Percentiles rank a stretch among this genome's conserved stretches.
phyloP scores from a whole-genome alignment of 2,797 vertebrate species.

The Momotus momota region DNA sequence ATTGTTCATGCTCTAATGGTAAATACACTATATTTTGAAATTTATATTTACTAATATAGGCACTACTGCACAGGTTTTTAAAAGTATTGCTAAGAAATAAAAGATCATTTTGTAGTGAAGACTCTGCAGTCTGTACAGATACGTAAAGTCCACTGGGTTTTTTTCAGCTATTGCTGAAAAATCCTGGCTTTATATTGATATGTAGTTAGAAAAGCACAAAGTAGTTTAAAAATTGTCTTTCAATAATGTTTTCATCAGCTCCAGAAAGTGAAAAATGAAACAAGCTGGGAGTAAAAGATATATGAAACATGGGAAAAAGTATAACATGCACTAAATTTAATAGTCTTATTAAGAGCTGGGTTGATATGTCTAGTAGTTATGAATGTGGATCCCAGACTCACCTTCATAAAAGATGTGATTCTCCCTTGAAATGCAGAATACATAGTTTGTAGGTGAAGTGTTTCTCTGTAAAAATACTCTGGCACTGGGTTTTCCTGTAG shows the following conservation, averaged over 20 bases:
- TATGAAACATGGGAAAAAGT: not conserved
- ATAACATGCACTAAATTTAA: not conserved
- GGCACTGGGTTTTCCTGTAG: not conserved
- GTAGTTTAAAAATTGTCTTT: not conserved
- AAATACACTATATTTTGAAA: not conserved
- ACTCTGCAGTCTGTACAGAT: not conserved
- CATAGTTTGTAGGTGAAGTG: rapidly evolving
- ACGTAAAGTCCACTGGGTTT: not conserved
- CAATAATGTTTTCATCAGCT: not conserved
- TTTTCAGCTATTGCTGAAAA: not conserved
- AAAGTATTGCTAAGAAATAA: not conserved
- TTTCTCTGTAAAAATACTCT: not conserved
- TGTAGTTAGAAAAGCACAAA: not conserved
- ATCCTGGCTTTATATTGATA: not conserved
- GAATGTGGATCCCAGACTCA: not conserved
- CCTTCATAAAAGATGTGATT: not conserved
- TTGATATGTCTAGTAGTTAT: not conserved
- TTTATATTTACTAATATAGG: not conserved
- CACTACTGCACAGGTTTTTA: not conserved
- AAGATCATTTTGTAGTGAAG: not conserved
- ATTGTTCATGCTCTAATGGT: not conserved
- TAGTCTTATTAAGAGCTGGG: not conserved
- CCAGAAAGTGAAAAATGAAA: not conserved
- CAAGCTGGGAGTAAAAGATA: not conserved
- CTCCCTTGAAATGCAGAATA: not conserved